Base-by-base conservation (phyloP, 2,797 vertebrate species). In the Eremophila alpestris region DNA sequence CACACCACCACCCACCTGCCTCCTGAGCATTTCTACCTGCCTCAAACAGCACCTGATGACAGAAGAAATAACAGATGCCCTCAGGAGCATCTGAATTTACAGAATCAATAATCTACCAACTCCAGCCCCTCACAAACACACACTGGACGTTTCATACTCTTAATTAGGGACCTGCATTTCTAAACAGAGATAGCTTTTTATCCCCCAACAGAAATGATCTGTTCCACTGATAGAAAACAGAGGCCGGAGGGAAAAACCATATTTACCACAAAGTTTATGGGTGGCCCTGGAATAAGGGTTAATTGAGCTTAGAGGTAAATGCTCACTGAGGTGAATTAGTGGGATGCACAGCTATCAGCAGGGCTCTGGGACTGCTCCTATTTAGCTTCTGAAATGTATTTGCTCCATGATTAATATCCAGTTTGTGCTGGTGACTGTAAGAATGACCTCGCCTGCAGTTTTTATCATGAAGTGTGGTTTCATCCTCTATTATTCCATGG, bases 271-370 rank as follows among this genome's bases (percentile, higher is more conserved):
- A 97, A 97, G 96, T 98, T 98, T 97, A 98, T 97, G 96, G 97
- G 96, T 95, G 95, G 97, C 97, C 97, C 96, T 97, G 95, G 96
- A 97, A 97, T 95, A 97, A 97, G 97, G 97, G 97, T 98, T 98
- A 98, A 98, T 98, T 98, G 97, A 97, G 97, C 98, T 98, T 94
- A 96, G 96, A 98, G 95, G 96, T 97, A 90, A 95, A 93, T 95
- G 97, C 91, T 97, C 97, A 96, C 96, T 83, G 96, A 97, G 97
- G 97, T 97, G 95, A 98, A 97, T 97, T 98, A 98, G 98, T 97
- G 95, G 93, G 94, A 91, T 92, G 95, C 70, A 89, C 77, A 85
- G 94, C 96, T 88, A 97, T 96, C 97, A 97, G 95, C 95, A 91
- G 96, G 94, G 94, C 93, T 96, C 97, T 95, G 93, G 84, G 88